Evolutionary conservation across 2,888 invertebrate genomes (phyloP).

Genomic region (Liposcelis brunnea): DNA sequence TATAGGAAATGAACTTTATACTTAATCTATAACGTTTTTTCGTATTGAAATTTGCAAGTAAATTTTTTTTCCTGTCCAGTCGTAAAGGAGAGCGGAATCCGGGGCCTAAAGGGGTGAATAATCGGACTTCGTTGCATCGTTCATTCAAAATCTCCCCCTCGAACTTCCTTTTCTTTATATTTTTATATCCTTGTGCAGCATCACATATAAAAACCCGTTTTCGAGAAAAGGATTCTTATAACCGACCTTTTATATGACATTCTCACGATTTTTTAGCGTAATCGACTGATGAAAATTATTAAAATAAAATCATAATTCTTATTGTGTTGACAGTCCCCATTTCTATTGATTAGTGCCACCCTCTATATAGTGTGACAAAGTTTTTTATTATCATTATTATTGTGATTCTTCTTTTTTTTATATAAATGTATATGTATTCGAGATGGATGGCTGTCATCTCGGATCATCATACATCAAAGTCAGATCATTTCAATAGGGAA

Average conservation of each 20-base stretch:
- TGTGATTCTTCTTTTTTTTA: too few relatives aligned
- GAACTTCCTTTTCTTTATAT: constrained; percentile 7
- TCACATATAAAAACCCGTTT: constrained; percentile 3
- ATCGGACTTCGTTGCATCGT: too few relatives aligned
- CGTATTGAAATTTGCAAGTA: constrained; percentile 9
- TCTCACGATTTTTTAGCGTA: constrained; percentile 9
- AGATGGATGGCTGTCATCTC: constrained; percentile 8
- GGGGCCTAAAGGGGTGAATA: too few relatives aligned
- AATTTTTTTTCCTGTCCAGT: constrained; percentile 1
- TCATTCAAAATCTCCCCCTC: constrained; percentile 1
- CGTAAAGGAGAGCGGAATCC: too few relatives aligned
- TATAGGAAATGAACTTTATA: background rate
- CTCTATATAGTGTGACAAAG: too few relatives aligned
- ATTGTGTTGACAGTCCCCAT: too few relatives aligned
- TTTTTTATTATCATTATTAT: too few relatives aligned
- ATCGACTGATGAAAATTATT: constrained; percentile 3
- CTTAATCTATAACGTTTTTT: constrained; percentile 9
- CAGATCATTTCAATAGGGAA: too few relatives aligned
- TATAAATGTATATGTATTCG: background rate
- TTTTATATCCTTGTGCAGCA: constrained; percentile 5
- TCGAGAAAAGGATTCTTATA: background rate
- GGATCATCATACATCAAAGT: background rate
- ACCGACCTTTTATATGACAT: constrained; percentile 4
- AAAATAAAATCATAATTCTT: too few relatives aligned
- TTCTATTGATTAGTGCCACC: too few relatives aligned